Evolutionary conservation across 2,888 invertebrate genomes (phyloP).

Genomic region (Galeruca laticollis): DNA sequence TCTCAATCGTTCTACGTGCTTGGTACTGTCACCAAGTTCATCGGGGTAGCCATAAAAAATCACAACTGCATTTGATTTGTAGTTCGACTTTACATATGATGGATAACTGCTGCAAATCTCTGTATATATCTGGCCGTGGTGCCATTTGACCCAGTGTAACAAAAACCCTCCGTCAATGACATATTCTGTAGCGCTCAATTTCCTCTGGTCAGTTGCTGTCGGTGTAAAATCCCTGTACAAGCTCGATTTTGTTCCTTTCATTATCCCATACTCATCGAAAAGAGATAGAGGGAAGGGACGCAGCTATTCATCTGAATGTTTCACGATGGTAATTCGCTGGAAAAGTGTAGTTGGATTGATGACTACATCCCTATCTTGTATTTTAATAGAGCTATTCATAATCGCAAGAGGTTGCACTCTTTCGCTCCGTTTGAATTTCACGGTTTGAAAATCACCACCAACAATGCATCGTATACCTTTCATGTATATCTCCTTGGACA

Average conservation of each 20-base stretch:
- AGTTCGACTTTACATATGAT: conserved; percentile 13
- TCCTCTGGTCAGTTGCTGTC: background rate
- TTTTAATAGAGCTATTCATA: conserved; percentile 36
- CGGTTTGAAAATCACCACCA: conserved; percentile 37
- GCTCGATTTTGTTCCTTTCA: conserved; percentile 33
- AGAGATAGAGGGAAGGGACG: conserved; percentile 23
- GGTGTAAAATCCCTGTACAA: conserved; percentile 22
- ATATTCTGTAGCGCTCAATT: conserved; percentile 12
- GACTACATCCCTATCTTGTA: conserved; percentile 9
- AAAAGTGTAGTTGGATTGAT: conserved; percentile 24
- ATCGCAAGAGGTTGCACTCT: too few species aligned
- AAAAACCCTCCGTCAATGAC: conserved; percentile 8
- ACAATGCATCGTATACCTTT: conserved; percentile 34
- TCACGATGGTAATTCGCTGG: too few species aligned
- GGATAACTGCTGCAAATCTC: conserved; percentile 14
- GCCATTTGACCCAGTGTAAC: conserved; percentile 17
- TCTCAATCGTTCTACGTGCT: too few species aligned
- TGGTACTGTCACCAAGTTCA: too few species aligned
- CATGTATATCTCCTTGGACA: conserved; percentile 38
- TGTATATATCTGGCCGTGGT: too few species aligned
- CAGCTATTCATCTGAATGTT: background rate
- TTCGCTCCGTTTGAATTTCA: conserved; percentile 49
- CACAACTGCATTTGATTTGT: conserved; percentile 19
- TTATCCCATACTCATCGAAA: conserved; percentile 34
- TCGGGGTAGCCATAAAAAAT: conserved; percentile 22